Base-by-base conservation (phyloP, 2,797 vertebrate species). In the Anguilla marmorata region DNA sequence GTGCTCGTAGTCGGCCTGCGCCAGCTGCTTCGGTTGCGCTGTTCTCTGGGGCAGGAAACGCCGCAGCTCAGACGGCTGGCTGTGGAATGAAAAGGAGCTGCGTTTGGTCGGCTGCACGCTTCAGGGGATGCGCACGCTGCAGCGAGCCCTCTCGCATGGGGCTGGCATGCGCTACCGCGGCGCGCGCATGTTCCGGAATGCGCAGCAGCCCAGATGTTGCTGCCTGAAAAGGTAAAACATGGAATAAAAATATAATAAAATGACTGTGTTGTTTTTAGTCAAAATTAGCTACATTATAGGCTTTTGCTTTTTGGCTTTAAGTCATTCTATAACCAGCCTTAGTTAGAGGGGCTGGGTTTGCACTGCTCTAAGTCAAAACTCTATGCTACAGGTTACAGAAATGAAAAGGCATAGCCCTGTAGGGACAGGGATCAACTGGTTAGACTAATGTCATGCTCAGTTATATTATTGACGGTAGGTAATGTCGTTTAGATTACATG, bases 361-460 rank as follows among this genome's bases (percentile, higher is more conserved):
- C 24, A 19, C 3, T 11, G 48, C 16, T 21, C 52, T 88, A 88
- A 86, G 76, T 88, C 58, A 88, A 63, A 88, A 52, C 72, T 48
- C 76, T n/a, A 4, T n/a, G 30, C 48, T 41, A 52, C 41, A 48
- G 85, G 14, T n/a, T 11, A 37, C n/a, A 45, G 58, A 86, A 86
- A 83, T 14, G n/a, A 85, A 58, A 66, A 86, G 27, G 27, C 72
- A 41, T 50, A 5, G 37, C 37, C 37, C 37, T 37, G 37, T 37
- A 37, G 37, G 37, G 37, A n/a, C n/a, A n/a, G n/a, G 37, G 37
- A 37, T 37, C 37, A 37, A 37, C 1, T 37, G 37, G 37, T 37
- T 37, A 37, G 37, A 37, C 37, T 37, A 37, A 37, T 37, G 37
- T 37, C 37, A 37, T 37, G 37, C 37, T 37, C 37, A 37, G 37